phyloP scores from a whole-genome alignment of 2,113 vertebrate species.

The Pampusana beccarii region DNA sequence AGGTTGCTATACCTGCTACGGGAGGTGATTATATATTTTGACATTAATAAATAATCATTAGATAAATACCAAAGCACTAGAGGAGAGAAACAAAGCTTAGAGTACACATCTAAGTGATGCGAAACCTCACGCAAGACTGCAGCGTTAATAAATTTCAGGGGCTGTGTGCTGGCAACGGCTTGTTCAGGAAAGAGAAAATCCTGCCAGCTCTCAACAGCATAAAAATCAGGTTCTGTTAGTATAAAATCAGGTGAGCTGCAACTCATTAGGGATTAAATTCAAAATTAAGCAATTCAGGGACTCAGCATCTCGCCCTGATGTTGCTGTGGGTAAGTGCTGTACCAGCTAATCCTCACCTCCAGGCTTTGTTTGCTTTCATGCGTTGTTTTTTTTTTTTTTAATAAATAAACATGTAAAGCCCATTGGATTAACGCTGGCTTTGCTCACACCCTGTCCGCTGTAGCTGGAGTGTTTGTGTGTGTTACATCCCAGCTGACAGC shows the following conservation, averaged over 20 bases:
- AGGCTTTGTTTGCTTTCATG: background rate
- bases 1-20: rapidly evolving
- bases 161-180: rapidly evolving
- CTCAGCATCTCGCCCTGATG: background rate
- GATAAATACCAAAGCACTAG: background rate
- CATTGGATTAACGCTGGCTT: background rate
- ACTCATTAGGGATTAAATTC: background rate
- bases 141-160: background rate
- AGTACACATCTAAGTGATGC: too few relatives aligned
- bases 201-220: background rate
- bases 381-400: background rate
- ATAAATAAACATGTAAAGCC: background rate
- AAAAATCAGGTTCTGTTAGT: background rate
- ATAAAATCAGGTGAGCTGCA: background rate
- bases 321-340: background rate
- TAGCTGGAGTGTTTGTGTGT: background rate
- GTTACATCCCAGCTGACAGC: background rate
- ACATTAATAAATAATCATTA: background rate
- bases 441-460: background rate
- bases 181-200: background rate
- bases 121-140: background rate
- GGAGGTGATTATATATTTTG: background rate
- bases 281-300: background rate
- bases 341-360: background rate
- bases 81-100: background rate